Evolutionary conservation across 2,797 vertebrate genomes (phyloP), one percentile per base, ranked within the genome.

Genomic region (Liparis tanakae): DNA sequence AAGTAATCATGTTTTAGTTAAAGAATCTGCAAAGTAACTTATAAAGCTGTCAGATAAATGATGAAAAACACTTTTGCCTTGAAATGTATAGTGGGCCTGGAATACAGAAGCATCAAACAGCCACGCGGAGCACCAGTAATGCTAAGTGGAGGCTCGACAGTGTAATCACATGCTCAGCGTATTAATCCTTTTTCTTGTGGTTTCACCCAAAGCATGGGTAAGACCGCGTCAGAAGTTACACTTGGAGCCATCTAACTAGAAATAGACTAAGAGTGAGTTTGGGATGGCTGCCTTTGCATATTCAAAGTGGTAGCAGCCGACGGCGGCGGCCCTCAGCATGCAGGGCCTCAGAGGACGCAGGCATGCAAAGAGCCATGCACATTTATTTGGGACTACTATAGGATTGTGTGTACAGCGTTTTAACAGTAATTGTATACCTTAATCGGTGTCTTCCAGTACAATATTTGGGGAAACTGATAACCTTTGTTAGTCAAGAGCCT

Each of bases 231-330:
- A 88, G 50, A 85, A 78, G 3, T 67, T 37, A 88, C 87, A 88
- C 87, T 75, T 48, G 67, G 74, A 59, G 76, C 56, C 62, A 18
- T 65, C 37, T 72, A 46, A 81, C 34, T 30, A 53, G 30, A 75
- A 69, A 63, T 30, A 25, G 54, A 70, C 69, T 62, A 60, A 54
- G 36, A 66, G 54, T 2, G 44, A 46, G 51, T 37, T 56, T 43
- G 46, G 48, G 70, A 68, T n/a, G 20, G 57, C 34, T 36, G 50
- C 33, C 83, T 74, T 85, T 92, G 91, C 80, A 65, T 78, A 88
- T 91, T 88, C 57, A 51, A 34, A 55, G 48, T 15, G 37, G 72
- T 39, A 33, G 79, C 63, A 39, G 60, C 70, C 70, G 58, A 65
- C 9, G 14, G 58, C 55, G 56, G 43, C 55, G 56, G 43, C 43